phyloP scores from a whole-genome alignment of 2,113 vertebrate species.

The Hippocampus mohnikei region DNA sequence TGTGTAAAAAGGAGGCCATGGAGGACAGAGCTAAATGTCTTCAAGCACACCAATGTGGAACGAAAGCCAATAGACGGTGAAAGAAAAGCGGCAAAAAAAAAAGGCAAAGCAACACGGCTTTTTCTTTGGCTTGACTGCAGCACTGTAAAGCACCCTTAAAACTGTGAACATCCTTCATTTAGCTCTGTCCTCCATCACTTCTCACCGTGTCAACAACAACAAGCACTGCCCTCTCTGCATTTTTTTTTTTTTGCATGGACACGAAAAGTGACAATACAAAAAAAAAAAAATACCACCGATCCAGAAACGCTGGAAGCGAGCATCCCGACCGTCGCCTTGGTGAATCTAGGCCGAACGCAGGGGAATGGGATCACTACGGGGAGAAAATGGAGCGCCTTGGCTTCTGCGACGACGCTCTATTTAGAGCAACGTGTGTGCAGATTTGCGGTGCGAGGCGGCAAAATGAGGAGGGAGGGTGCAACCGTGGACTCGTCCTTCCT shows the following conservation, averaged over 20 bases:
- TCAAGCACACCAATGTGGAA: conserved; percentile 31
- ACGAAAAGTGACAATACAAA: conserved; percentile 36
- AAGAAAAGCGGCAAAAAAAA: conserved; percentile 20
- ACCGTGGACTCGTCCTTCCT: conserved; percentile 22
- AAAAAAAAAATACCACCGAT: conserved; percentile 16
- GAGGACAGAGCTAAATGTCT: conserved; percentile 63
- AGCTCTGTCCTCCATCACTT: conserved; percentile 65
- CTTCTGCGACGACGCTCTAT: conserved; percentile 18
- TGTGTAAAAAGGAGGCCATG: conserved; percentile 42
- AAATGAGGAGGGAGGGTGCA: conserved; percentile 20
- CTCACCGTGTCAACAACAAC: conserved; percentile 33
- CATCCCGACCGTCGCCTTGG: conserved; percentile 17
- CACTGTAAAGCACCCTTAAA: conserved; percentile 50
- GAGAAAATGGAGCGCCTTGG: conserved; percentile 44
- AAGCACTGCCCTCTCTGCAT: conserved; percentile 8
- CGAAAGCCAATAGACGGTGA: conserved; percentile 37
- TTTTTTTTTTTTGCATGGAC: conserved; percentile 51
- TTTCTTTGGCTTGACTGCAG: conserved; percentile 41
- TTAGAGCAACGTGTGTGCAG: conserved; percentile 35
- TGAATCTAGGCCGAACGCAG: conserved; percentile 62
- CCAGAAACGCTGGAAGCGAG: conserved; percentile 17
- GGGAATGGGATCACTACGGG: conserved; percentile 51
- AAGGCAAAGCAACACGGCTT: background rate
- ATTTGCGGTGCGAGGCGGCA: conserved; percentile 33
- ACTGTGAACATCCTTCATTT: conserved; percentile 60